These are phyloP conservation scores for Fundulus diaphanus DNA, from an alignment of 2,797 vertebrate genomes.

Conservation along the genomic window DNA sequence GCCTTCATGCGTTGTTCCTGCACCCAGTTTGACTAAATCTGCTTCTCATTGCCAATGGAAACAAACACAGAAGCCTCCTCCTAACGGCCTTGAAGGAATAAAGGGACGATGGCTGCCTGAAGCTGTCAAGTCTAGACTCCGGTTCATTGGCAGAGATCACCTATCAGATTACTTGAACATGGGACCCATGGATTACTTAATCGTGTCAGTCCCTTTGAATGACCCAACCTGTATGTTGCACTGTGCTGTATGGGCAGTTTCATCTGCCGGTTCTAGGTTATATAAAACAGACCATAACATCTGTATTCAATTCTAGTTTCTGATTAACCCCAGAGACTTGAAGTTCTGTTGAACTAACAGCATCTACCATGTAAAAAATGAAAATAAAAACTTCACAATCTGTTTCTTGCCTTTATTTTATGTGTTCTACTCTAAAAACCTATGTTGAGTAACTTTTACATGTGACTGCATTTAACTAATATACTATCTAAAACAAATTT, in stretches of 20 bases:
- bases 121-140: conserved; percentile 43
- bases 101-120: conserved; percentile 19
- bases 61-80: not conserved
- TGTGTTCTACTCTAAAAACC: not conserved
- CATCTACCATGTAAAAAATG: not conserved
- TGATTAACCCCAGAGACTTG: not conserved
- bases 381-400: not conserved
- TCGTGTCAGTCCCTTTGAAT: conserved; percentile 2
- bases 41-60: conserved; percentile 30
- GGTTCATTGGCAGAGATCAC: conserved; percentile 24
- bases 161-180: conserved; percentile 66
- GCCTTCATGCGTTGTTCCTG: not conserved
- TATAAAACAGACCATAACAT: not conserved
- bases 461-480: not conserved
- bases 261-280: not conserved
- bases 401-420: not conserved
- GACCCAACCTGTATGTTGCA: conserved; percentile 13
- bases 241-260: not conserved
- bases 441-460: not conserved
- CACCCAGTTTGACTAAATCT: not conserved
- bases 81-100: conserved; percentile 6
- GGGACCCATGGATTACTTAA: conserved; percentile 52
- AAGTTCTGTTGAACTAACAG: not conserved
- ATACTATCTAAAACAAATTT: not conserved
- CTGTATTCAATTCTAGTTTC: not conserved